Base-by-base conservation (phyloP, 2,113 vertebrate genomes). In the Vulpes ferrilata region DNA sequence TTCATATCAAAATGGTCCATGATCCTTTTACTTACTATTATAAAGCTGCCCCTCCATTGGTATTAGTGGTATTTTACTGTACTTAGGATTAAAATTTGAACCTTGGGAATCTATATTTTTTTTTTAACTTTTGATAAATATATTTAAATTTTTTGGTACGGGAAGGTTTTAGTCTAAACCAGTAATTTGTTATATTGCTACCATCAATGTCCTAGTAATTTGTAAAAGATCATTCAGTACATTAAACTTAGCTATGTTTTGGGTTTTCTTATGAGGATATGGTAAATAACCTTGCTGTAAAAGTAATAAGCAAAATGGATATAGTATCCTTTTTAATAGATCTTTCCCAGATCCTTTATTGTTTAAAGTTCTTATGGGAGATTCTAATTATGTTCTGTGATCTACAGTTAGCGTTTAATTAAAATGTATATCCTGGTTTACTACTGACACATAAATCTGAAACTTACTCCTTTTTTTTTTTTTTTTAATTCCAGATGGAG, bases 401-500 rank as follows among this genome's bases (percentile, higher is more conserved):
- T 93, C n/a, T 90, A 20, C 10, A 35, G 48, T 76, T 93, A 20
- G 1, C 57, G 85, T 96, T 93, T 86, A 96, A 88, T 78, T 96
- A 93, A 93, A 80, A 80, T 7, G 9, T 84, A n/a, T 84, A 20
- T 23, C 6, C 38, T 97, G 38, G 62, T 96, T 95, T 93, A 67
- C 59, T 97, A 17, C n/a, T 95, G 20, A 91, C 96, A 22, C 96
- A 19, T 5, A 79, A 80, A 79, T 96, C 51, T 97, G 71, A 97
- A 92, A 90, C 20, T 80, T 4, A 27, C 43, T 43, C 8, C 15
- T 69, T 91, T 95, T 89, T 51, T 93, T 91, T 91, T 94, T 80
- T 93, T 97, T 62, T 64, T 93, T 51, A 30, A 22, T 99, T 99
- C 35, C 97, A 99, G 99, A 99, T 99, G 99, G 99, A 97, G 99